Base-by-base conservation (phyloP, 1,140 invertebrate species). In the Drosophila fuyamai region DNA sequence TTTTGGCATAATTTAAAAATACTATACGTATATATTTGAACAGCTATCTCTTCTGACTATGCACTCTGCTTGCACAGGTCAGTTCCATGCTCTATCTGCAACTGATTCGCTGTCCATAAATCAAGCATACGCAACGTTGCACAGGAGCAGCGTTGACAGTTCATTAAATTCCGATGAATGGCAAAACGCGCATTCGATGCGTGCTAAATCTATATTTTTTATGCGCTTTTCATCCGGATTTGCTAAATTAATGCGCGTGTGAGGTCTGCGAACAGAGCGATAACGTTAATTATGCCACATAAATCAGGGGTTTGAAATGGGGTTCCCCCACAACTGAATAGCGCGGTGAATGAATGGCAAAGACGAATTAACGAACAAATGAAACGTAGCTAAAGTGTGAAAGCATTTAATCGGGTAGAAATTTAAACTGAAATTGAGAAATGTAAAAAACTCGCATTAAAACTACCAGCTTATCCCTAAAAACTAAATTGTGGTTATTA, bases 151-250 rank as follows among this genome's bases (percentile, higher is more conserved):
- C 62, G 72, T 76, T 86, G 83, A 88, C 82, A 86, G 79, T 82
- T 82, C 83, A 79, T 86, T 82, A 86, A 86, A 82, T 79, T 88
- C 62, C 50, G 70, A 79, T 86, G 75, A 76, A 79, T 76, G 66
- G 59, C 70, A 51, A 53, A 67, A 53, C 41, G 47, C 35, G 51
- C 60, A 58, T 56, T 67, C 57, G 47, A 44, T 48, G 62, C 63
- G 75, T 68, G 62, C 55, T 68, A 40, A 62, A 72, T 55, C 72
- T 74, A 60, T 63, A 59, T 67, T 63, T 78, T 78, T 41, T 65
- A 56, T 41, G 40, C 48, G 40, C 55, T 77, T 65, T 78, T 51
- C 48, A 55, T 48, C 59, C 47, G 57, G 55, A 58, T 79, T 72
- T 76, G 70, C 68, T 75, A 73, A 86, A 81, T 86, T 81, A 81